Base-by-base conservation (phyloP, 2,888 invertebrate genomes). In the Drosophila borealis region DNA sequence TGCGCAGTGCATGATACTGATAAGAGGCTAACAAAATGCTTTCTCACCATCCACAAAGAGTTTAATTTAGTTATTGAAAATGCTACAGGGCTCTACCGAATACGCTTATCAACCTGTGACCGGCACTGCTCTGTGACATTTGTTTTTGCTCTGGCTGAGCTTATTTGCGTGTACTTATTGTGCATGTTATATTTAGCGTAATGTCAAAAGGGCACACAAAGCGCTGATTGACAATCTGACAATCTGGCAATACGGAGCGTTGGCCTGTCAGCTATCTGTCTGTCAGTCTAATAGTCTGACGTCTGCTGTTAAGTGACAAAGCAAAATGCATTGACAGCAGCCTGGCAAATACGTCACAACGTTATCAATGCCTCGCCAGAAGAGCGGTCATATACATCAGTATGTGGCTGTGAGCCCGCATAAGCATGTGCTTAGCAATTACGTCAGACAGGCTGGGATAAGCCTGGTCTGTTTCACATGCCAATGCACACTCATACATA, bases 151-250 rank as follows among this genome's bases (percentile, higher is more conserved):
- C 21, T 54, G 42, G 11, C 19, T 49, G 34, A 17, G 76, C 48
- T 60, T 74, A 61, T 74, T 70, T 71, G 34, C 56, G 62, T 51
- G 62, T 42, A 37, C 49, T 57, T 44, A 60, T 54, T 74, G 63
- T 62, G 45, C 44, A 45, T 57, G 64, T 48, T 88, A 80, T 86
- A 75, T 82, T 86, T 80, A 82, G 69, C 71, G 69, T 81, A 79
- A 78, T 71, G 66, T 21, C 59, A 74, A 74, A 69, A 81, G 81
- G 64, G 86, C 67, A 68, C 59, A 66, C 65, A 68, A 69, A 63
- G 53, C 63, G 56, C 73, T 78, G 59, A 67, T 56, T 63, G 60
- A 54, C 55, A 66, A 46, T 39, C 67, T 57, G 21, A 19, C 67
- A 65, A 66, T 62, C 57, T 66, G 50, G 10, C 78, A 64, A 60